These are phyloP conservation scores for Tamias sibiricus DNA, from an alignment of 2,113 vertebrate species.

Conservation along the genomic window DNA sequence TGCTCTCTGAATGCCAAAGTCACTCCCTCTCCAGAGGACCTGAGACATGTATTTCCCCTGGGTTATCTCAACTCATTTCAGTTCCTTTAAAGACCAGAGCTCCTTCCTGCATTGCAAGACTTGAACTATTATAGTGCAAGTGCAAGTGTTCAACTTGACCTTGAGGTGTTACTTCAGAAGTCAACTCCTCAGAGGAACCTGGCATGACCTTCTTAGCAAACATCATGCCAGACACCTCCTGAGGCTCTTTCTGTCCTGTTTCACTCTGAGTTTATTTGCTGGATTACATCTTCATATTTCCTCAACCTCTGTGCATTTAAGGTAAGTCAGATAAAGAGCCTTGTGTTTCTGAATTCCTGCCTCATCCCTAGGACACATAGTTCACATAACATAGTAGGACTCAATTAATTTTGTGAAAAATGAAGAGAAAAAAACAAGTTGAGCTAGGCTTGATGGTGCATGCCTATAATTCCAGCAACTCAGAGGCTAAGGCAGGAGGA, in stretches of 20 bases:
- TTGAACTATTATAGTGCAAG: background rate
- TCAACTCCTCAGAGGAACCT: background rate
- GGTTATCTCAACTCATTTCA: background rate
- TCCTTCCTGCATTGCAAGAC: background rate
- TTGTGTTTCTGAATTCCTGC: background rate
- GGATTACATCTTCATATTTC: background rate
- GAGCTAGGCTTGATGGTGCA: too few species aligned
- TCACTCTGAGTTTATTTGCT: background rate
- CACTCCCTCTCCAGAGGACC: background rate
- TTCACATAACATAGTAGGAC: background rate
- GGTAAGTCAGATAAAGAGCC: background rate
- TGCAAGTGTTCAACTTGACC: background rate
- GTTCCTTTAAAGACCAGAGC: background rate
- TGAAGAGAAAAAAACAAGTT: background rate
- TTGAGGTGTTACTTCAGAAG: background rate
- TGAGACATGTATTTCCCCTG: background rate
- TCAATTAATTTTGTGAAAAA: background rate
- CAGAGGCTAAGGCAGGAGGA: too few species aligned
- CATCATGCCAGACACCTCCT: background rate
- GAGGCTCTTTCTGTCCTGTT: background rate
- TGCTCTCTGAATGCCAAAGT: background rate
- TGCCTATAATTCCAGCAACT: too few species aligned
- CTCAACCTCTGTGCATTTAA: background rate
- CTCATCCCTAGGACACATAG: background rate
- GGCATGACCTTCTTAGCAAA: background rate